phyloP scores from a whole-genome alignment of 2,113 vertebrate species.

The Apteryx mantelli region DNA sequence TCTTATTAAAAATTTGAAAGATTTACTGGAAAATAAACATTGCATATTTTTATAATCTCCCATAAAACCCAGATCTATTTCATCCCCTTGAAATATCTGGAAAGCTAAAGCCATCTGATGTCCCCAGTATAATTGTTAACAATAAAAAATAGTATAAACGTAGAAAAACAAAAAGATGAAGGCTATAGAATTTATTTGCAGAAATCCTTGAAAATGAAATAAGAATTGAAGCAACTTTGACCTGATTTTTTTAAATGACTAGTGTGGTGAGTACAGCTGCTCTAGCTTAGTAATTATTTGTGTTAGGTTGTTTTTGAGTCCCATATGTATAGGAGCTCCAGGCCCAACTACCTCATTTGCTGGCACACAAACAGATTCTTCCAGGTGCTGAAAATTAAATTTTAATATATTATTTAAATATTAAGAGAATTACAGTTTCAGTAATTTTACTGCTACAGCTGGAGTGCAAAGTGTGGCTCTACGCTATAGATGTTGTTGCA shows the following conservation, averaged over 20 bases:
- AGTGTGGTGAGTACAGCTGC: constrained; percentile 76
- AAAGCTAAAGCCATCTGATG: not conserved
- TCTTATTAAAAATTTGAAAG: not conserved
- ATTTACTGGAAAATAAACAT: not conserved
- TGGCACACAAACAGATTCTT: constrained; percentile 84
- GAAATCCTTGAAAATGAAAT: constrained; percentile 60
- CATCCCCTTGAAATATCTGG: not conserved
- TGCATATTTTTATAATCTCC: not conserved
- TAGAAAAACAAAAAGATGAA: constrained; percentile 10
- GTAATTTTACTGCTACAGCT: constrained; percentile 82
- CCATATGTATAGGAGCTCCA: constrained; percentile 81
- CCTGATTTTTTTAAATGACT: constrained; percentile 81
- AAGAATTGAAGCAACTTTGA: constrained; percentile 77
- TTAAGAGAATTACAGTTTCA: constrained; percentile 86
- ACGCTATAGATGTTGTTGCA: not conserved
- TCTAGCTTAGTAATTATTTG: constrained; percentile 83
- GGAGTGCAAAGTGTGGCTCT: constrained; percentile 65
- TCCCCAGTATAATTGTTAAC: not conserved
- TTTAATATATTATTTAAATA: constrained; percentile 95
- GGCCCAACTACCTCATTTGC: constrained; percentile 81
- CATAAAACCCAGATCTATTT: not conserved
- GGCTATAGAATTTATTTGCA: constrained; percentile 15
- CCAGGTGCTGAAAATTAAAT: constrained; percentile 91
- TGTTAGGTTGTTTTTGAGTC: constrained; percentile 83
- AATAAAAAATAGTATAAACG: not conserved